Conservation (phyloP, 2,888 invertebrate species). For the Cryptosula pallasiana region DNA sequence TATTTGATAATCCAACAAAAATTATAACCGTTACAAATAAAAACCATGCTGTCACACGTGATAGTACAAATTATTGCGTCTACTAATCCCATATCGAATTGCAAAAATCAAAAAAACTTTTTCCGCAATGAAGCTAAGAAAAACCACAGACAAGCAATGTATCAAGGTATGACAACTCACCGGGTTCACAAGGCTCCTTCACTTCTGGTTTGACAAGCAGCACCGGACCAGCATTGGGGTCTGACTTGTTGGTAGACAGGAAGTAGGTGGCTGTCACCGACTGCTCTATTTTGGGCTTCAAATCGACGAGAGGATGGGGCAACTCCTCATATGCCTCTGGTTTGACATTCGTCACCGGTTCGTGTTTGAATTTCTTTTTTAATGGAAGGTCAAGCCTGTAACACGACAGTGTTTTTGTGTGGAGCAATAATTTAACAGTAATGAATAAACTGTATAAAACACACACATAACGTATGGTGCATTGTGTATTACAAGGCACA, state of each 20-base stretch:
- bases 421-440: neutral
- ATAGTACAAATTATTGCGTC: no score
- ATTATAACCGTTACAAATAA: no score
- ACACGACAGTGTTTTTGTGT: neutral
- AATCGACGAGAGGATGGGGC: neutral
- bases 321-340: neutral
- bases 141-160: no score
- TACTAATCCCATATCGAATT: no score
- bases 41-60: no score
- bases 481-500: neutral
- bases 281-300: neutral
- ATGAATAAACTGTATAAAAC: neutral
- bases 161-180: no score
- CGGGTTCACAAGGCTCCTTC: neutral
- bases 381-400: slow-evolving; percentile 12
- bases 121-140: no score
- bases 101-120: no score
- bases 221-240: neutral
- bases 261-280: neutral
- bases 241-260: neutral
- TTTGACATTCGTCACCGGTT: neutral
- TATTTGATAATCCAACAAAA: no score
- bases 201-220: neutral
- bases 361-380: slow-evolving; percentile 19
- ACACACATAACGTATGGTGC: neutral